Evolutionary conservation across 2,888 invertebrate species (phyloP).

Genomic region (Hymenopus coronatus): DNA sequence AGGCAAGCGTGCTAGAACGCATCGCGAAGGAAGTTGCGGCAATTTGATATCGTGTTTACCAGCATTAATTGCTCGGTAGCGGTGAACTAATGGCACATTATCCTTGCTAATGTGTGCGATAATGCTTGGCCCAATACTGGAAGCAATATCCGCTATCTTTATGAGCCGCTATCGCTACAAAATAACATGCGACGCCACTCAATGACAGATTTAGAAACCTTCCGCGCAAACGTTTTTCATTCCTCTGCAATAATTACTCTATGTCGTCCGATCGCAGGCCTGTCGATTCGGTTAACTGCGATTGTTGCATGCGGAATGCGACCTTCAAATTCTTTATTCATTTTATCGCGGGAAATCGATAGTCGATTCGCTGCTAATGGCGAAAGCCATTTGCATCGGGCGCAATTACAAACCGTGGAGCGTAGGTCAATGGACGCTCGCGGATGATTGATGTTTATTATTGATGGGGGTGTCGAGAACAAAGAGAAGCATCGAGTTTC

Average conservation of each 20-base stretch:
- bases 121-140: neutral
- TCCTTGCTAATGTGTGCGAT: neutral
- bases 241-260: neutral
- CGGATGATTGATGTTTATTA: neutral
- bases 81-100: neutral
- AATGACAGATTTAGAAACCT: neutral
- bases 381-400: neutral
- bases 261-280: neutral
- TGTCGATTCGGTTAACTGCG: neutral
- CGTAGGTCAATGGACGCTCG: neutral
- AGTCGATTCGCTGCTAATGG: neutral
- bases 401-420: neutral
- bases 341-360: neutral
- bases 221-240: neutral
- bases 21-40: no score
- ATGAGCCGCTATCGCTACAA: neutral
- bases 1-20: no score
- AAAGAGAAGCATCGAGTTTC: neutral
- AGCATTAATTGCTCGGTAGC: neutral
- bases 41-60: neutral
- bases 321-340: neutral
- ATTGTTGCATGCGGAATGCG: neutral
- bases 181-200: neutral
- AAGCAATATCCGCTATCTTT: neutral
- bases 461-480: neutral